A percentile compares a stretch with the other conserved stretches of the same genome.
Evolutionary conservation across 2,888 invertebrate species (phyloP).

Genomic region (Ceratothoa steindachneri): DNA sequence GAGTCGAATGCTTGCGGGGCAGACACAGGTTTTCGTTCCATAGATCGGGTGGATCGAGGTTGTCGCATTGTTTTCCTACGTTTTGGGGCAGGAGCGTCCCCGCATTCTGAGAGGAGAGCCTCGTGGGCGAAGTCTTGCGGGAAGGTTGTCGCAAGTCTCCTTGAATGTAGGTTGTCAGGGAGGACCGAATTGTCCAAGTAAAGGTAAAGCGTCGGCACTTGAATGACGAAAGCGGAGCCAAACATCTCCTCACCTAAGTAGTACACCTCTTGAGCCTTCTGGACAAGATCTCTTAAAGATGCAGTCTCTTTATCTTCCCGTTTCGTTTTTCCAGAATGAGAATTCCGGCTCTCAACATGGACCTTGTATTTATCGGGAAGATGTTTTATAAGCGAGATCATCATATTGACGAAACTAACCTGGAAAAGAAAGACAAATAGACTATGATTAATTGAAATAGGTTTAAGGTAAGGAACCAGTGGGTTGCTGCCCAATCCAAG

Average conservation of each 20-base stretch:
- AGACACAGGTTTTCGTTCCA: neutral
- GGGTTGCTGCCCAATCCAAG: too few species aligned
- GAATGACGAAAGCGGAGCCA: slow-evolving; percentile 39
- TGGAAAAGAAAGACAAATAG: neutral
- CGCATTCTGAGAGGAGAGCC: neutral
- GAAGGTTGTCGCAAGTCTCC: neutral
- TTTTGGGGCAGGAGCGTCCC: slow-evolving; percentile 16
- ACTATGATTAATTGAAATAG: too few species aligned
- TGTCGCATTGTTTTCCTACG: slow-evolving; percentile 9
- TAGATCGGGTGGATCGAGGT: neutral
- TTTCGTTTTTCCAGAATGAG: neutral
- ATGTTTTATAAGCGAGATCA: neutral
- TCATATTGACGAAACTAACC: slow-evolving; percentile 2
- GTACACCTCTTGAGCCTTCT: slow-evolving; percentile 36
- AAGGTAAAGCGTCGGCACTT: slow-evolving; percentile 38
- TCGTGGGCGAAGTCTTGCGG: neutral
- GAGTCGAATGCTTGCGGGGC: slow-evolving; percentile 27
- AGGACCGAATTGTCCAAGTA: slow-evolving; percentile 19
- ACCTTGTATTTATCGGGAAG: neutral
- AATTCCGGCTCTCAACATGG: too few species aligned
- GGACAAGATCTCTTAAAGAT: neutral
- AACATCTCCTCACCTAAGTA: slow-evolving; percentile 39
- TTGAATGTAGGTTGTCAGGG: too few species aligned
- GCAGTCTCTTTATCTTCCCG: neutral
- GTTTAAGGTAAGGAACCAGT: too few species aligned